Percentiles rank a stretch among this genome's conserved stretches.
Conservation (phyloP, 2,888 invertebrate species). For the Leptinotarsa haldemani region DNA sequence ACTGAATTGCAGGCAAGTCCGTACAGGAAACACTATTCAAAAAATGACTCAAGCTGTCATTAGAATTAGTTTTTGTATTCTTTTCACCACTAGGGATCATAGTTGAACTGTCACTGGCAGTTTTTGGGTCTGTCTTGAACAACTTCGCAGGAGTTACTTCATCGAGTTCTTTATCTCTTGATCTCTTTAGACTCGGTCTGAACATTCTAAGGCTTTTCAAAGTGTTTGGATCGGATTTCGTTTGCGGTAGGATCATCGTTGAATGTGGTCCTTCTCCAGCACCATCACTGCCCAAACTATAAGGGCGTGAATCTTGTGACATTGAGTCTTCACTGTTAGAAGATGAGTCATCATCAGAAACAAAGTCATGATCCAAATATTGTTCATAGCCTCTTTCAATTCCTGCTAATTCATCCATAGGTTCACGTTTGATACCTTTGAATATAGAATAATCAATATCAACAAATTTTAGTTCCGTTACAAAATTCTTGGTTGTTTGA, state of each 20-base stretch:
- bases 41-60: constrained; percentile 32
- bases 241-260: constrained; percentile 47
- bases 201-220: constrained; percentile 69
- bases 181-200: constrained; percentile 63
- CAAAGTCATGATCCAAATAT: constrained; percentile 56
- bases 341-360: constrained; percentile 53
- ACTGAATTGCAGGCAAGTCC: constrained; percentile 21
- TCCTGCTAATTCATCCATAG: constrained; percentile 62
- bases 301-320: constrained; percentile 67
- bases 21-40: constrained; percentile 34
- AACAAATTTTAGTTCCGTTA: constrained; percentile 79
- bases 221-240: constrained; percentile 67
- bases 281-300: constrained; percentile 67
- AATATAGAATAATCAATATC: constrained; percentile 79
- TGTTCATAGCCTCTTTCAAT: constrained; percentile 60
- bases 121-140: constrained; percentile 37
- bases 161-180: constrained; percentile 40
- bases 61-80: constrained; percentile 2
- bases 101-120: constrained; percentile 22
- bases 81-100: constrained; percentile 17
- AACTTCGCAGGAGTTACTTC: constrained; percentile 38
- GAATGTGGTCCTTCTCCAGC: constrained; percentile 53
- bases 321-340: constrained; percentile 65
- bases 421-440: constrained; percentile 69
- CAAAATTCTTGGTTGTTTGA: constrained; percentile 73